Conservation (phyloP, 2,113 vertebrate genomes). For the Eira barbara region DNA sequence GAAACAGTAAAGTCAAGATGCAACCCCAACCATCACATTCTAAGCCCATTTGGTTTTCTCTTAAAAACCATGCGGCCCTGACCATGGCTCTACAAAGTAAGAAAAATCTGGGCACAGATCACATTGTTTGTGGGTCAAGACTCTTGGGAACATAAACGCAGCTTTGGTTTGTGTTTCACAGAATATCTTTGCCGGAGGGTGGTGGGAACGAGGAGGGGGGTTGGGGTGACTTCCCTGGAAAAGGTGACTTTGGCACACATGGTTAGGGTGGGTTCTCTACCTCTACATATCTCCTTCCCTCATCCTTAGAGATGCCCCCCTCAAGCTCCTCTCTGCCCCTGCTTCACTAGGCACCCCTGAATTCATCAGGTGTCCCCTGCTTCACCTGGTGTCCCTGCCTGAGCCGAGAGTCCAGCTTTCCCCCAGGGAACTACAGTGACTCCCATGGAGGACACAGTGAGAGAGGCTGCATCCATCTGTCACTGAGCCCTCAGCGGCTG, state of each 20-base stretch:
- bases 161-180: neutral
- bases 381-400: neutral
- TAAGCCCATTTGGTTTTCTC: neutral
- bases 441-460: neutral
- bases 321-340: too few species aligned
- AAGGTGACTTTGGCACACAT: neutral
- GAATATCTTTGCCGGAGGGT: neutral
- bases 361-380: neutral
- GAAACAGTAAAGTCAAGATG: neutral
- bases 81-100: neutral
- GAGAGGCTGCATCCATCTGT: rapidly evolving
- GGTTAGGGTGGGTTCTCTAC: too few species aligned
- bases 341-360: neutral
- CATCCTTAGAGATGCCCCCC: neutral
- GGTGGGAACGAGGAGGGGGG: neutral
- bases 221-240: neutral
- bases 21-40: neutral
- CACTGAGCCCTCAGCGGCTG: neutral
- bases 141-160: neutral
- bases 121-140: neutral
- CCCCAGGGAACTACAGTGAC: neutral
- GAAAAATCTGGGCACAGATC: neutral
- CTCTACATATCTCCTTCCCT: neutral
- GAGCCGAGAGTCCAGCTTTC: neutral
- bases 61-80: neutral